Evolutionary conservation across 2,113 vertebrate species (phyloP).

Genomic region (Aramus guarauna): DNA sequence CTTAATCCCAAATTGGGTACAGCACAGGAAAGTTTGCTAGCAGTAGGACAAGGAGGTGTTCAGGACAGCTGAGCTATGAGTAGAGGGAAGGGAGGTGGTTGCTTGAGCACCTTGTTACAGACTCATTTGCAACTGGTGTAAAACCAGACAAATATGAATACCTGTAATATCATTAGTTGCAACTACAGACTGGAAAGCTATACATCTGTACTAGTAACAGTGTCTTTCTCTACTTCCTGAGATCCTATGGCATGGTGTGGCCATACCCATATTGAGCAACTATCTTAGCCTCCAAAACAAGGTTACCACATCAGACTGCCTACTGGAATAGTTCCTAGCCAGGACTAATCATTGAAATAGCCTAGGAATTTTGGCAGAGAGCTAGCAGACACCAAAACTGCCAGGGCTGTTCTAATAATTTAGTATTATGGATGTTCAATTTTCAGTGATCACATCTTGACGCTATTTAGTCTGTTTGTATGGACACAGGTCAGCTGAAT

Average conservation of each 20-base stretch:
- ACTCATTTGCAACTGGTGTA: neutral
- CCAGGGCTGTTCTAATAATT: neutral
- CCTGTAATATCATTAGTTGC: neutral
- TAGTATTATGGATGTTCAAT: neutral
- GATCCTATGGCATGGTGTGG: neutral
- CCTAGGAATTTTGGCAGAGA: neutral
- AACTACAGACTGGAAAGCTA: neutral
- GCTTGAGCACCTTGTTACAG: neutral
- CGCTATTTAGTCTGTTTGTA: neutral
- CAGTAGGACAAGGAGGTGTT: neutral
- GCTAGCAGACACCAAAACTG: neutral
- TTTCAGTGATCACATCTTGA: neutral
- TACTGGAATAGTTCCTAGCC: neutral
- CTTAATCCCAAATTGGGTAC: neutral
- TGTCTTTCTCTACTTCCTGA: neutral
- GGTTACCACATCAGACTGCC: neutral
- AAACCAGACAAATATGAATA: neutral
- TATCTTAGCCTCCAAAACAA: neutral
- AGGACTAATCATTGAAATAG: neutral
- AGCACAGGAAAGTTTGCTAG: neutral
- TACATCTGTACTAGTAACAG: neutral
- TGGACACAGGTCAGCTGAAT: neutral
- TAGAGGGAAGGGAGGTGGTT: fast-evolving
- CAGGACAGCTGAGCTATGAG: too few species aligned
- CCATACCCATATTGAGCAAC: neutral